phyloP scores from a whole-genome alignment of 2,888 invertebrate species.

The Maniola hyperantus region DNA sequence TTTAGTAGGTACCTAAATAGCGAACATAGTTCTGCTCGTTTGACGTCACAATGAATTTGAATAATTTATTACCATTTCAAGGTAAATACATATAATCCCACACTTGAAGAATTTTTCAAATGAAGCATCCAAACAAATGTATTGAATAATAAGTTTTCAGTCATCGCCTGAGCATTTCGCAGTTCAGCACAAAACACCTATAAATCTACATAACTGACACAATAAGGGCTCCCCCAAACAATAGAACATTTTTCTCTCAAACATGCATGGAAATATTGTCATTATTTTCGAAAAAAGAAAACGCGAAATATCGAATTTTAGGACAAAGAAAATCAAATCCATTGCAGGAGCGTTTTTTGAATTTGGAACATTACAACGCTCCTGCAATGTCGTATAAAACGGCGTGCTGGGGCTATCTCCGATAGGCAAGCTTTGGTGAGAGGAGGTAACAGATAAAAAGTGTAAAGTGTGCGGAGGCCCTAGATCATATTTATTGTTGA shows the following conservation, averaged over 20 bases:
- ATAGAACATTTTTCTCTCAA: neutral
- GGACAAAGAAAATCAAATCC: too few species aligned
- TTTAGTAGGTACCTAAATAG: neutral
- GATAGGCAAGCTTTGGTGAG: neutral
- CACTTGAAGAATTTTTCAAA: neutral
- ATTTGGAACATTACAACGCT: too few species aligned
- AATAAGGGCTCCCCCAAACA: neutral
- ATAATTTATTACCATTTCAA: conserved; percentile 10
- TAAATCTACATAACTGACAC: conserved; percentile 4
- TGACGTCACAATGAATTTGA: conserved; percentile 5
- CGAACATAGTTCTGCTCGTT: neutral
- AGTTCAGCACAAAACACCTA: neutral
- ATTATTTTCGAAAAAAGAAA: too few species aligned
- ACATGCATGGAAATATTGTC: too few species aligned
- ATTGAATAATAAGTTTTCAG: conserved; percentile 13
- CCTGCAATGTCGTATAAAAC: too few species aligned
- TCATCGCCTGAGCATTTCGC: conserved; percentile 3
- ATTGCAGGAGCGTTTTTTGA: too few species aligned
- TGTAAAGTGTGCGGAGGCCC: neutral
- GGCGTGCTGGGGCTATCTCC: neutral
- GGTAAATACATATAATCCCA: conserved; percentile 7
- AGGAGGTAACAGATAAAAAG: neutral
- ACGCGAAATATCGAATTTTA: too few species aligned
- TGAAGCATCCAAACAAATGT: neutral
- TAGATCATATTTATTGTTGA: conserved; percentile 4